These are phyloP conservation scores for Papilio protenor DNA, from an alignment of 2,888 invertebrate genomes.

Conservation along the genomic window DNA sequence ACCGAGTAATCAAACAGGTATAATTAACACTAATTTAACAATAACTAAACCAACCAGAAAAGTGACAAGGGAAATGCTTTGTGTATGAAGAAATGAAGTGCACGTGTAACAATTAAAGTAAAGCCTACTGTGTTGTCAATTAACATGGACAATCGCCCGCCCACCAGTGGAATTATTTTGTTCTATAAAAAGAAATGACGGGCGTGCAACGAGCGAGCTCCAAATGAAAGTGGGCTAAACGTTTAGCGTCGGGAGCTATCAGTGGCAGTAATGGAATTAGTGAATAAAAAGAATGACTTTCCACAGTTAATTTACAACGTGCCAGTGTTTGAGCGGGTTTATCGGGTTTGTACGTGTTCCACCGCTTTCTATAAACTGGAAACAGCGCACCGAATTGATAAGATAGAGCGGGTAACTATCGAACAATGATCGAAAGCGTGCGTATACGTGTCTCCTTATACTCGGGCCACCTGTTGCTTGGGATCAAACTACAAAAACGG, in stretches of 20 bases:
- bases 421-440: conserved; percentile 33
- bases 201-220: conserved; percentile 43
- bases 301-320: conserved; percentile 15
- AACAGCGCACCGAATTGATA: conserved; percentile 36
- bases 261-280: conserved; percentile 11
- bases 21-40: neutral
- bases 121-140: conserved; percentile 4
- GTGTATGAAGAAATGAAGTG: conserved; percentile 20
- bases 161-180: conserved; percentile 29
- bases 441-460: conserved; percentile 26
- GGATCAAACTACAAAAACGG: conserved; percentile 46
- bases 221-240: conserved; percentile 30
- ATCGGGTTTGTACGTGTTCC: conserved; percentile 36
- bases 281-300: conserved; percentile 30
- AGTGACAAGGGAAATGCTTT: neutral
- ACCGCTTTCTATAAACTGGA: conserved; percentile 38
- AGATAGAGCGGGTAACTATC: conserved; percentile 42
- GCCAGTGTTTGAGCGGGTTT: conserved; percentile 27
- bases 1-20: neutral
- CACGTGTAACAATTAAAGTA: conserved; percentile 34
- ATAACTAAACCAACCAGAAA: neutral
- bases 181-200: conserved; percentile 46
- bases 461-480: conserved; percentile 65
- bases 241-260: conserved; percentile 12
- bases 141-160: conserved; percentile 30